These are phyloP conservation scores for Drosophila diplacantha DNA, from an alignment of 2,888 invertebrate genomes.

Conservation along the genomic window DNA sequence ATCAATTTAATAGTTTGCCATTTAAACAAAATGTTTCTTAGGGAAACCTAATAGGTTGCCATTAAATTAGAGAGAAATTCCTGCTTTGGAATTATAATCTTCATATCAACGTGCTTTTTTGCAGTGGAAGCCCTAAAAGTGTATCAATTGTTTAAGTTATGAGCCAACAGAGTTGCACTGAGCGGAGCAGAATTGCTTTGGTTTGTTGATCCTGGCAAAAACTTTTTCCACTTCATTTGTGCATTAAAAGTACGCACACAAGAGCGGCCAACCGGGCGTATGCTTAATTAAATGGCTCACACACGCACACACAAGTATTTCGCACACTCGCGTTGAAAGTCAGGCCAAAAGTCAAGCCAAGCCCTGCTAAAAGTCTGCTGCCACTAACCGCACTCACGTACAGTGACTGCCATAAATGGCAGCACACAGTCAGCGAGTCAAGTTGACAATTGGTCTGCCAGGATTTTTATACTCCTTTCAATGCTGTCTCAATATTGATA, in stretches of 20 bases:
- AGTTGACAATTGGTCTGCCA: constrained; percentile 53
- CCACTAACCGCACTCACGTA: constrained; percentile 56
- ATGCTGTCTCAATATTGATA: constrained; percentile 65
- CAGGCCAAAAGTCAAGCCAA: constrained; percentile 31
- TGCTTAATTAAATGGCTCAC: constrained; percentile 53
- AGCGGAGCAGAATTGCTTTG: constrained; percentile 5
- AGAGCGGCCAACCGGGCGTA: constrained; percentile 30
- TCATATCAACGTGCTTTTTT: neutral
- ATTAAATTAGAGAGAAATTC: neutral
- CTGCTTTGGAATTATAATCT: neutral
- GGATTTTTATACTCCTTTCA: constrained; percentile 68
- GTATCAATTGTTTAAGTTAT: constrained; percentile 65
- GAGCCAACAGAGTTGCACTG: constrained; percentile 19
- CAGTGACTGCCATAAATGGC: constrained; percentile 52
- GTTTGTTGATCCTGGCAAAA: constrained; percentile 38
- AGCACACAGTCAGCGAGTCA: constrained; percentile 2
- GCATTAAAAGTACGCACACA: constrained; percentile 55
- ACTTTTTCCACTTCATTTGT: constrained; percentile 72
- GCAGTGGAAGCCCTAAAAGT: constrained; percentile 33
- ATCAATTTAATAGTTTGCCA: neutral
- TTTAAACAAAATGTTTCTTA: neutral
- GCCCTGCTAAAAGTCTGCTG: constrained; percentile 37
- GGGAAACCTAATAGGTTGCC: too few species aligned
- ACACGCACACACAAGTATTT: constrained; percentile 20
- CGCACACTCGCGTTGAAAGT: constrained; percentile 21